These are phyloP conservation scores for Daboia siamensis DNA, from an alignment of 2,113 vertebrate species.

Conservation along the genomic window DNA sequence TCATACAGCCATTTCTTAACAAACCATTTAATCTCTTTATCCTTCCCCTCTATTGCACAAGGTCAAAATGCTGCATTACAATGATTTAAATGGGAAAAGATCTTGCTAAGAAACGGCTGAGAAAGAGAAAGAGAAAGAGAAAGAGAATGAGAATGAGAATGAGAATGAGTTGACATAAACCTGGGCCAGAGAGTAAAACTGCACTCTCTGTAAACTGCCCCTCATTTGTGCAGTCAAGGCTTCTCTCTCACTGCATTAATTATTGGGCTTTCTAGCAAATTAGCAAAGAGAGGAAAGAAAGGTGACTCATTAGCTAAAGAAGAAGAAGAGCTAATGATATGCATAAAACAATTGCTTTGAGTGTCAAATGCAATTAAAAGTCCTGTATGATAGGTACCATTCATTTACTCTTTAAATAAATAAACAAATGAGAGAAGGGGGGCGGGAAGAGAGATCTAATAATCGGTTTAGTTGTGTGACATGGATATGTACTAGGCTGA, in stretches of 20 bases:
- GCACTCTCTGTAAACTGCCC: neutral
- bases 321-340: neutral
- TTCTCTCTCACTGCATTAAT: neutral
- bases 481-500: constrained; percentile 28
- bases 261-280: constrained; percentile 33
- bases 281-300: constrained; percentile 9
- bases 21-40: neutral
- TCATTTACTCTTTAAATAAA: neutral
- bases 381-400: neutral
- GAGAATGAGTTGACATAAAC: neutral
- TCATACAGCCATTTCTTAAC: constrained; percentile 8
- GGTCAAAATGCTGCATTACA: neutral
- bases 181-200: neutral
- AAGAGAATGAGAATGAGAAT: too few relatives aligned
- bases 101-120: neutral
- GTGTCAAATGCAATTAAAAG: neutral
- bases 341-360: neutral
- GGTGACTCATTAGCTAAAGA: neutral
- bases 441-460: neutral
- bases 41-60: neutral
- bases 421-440: neutral
- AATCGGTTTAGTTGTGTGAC: constrained; percentile 45
- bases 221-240: neutral
- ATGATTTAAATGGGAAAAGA: neutral
- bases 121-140: neutral